These are phyloP conservation scores for Ivindomyrus marchei DNA, from an alignment of 2,113 vertebrate genomes.

Conservation along the genomic window DNA sequence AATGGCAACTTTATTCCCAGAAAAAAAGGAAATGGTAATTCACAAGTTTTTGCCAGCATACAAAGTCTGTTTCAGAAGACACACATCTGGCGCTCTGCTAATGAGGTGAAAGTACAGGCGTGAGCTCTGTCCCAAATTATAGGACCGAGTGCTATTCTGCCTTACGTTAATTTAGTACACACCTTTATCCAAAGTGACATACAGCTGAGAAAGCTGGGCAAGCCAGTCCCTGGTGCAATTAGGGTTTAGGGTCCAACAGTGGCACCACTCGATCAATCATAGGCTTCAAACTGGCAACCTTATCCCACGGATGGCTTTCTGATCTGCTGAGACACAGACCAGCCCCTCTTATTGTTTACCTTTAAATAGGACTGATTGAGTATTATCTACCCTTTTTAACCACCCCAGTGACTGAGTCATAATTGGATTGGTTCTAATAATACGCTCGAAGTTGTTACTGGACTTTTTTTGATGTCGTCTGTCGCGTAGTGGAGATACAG, in stretches of 20 bases:
- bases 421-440: neutral
- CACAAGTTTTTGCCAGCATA: neutral
- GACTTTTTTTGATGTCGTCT: neutral
- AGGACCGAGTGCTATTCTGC: neutral
- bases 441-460: neutral
- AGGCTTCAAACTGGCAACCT: neutral
- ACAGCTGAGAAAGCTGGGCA: neutral
- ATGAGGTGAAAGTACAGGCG: neutral
- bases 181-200: neutral
- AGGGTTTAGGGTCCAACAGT: neutral
- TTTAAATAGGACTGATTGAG: neutral
- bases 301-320: neutral
- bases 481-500: neutral
- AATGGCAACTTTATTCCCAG: neutral
- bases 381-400: neutral
- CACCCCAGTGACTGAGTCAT: neutral
- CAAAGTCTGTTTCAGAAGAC: neutral
- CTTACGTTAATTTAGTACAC: neutral
- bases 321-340: neutral
- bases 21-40: neutral
- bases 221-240: neutral
- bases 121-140: neutral
- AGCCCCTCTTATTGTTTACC: neutral
- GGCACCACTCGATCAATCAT: neutral
- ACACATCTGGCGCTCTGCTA: neutral